Evolutionary conservation across 2,113 vertebrate species (phyloP).

Genomic region (Suricata suricatta): DNA sequence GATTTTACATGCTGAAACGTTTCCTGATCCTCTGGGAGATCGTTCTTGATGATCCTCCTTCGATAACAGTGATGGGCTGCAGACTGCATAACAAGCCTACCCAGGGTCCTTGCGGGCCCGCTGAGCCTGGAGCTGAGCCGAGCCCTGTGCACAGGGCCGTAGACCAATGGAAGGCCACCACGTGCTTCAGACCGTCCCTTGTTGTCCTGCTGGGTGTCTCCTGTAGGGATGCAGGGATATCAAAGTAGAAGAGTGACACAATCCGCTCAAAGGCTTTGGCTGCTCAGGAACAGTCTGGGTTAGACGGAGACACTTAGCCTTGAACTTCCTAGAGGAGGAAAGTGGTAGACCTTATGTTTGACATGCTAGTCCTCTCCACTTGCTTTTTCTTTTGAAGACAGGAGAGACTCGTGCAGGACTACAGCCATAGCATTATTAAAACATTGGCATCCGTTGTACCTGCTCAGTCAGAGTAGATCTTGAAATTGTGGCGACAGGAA

Average conservation of each 20-base stretch:
- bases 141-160: background rate
- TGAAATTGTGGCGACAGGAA: background rate
- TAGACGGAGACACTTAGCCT: background rate
- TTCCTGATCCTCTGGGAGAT: background rate
- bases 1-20: background rate
- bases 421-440: background rate
- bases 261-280: background rate
- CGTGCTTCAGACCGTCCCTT: background rate
- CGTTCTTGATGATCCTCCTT: background rate
- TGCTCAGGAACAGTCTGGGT: background rate
- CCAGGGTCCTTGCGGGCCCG: background rate
- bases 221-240: too few species aligned
- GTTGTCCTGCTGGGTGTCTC: background rate
- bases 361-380: background rate
- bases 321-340: background rate
- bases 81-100: background rate
- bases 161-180: background rate
- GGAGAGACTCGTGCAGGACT: background rate
- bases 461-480: background rate
- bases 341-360: background rate
- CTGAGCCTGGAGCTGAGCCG: background rate
- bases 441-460: background rate
- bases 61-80: background rate
- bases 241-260: background rate
- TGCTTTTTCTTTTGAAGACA: background rate